Evolutionary conservation across 35 echinoderm and acorn worm species (phyloP).

Genomic region (Ptychodera flava): DNA sequence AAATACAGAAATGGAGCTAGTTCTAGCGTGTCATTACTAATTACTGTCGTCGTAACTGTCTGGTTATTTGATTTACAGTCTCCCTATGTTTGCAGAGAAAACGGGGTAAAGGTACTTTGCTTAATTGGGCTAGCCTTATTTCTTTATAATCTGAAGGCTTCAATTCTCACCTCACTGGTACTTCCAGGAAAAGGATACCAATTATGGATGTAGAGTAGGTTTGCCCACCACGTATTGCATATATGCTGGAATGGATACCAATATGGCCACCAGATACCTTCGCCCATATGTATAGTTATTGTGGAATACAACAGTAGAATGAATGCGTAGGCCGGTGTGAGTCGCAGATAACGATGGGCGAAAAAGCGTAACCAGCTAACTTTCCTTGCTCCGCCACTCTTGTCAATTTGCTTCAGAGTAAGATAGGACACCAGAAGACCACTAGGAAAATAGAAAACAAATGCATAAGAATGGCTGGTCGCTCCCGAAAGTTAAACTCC

Average conservation of each 20-base stretch:
- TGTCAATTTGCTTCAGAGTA: slow-evolving; percentile 32
- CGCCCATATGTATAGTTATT: background rate
- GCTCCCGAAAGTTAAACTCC: too few relatives aligned
- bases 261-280: background rate
- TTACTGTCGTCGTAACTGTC: too few relatives aligned
- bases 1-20: too few relatives aligned
- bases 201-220: slow-evolving; percentile 51
- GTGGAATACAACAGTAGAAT: background rate
- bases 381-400: slow-evolving; percentile 13
- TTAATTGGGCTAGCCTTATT: too few relatives aligned
- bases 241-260: background rate
- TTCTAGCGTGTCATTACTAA: too few relatives aligned
- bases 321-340: slow-evolving; percentile 31
- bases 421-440: slow-evolving; percentile 41
- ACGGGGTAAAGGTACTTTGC: too few relatives aligned
- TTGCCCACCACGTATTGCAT: slow-evolving; percentile 50
- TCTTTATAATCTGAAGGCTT: too few relatives aligned
- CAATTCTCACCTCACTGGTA: background rate
- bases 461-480: too few relatives aligned
- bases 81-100: too few relatives aligned
- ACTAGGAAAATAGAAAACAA: slow-evolving; percentile 13
- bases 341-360: slow-evolving; percentile 37
- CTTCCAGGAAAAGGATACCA: slow-evolving; percentile 21
- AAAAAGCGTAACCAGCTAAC: slow-evolving; percentile 35
- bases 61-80: too few relatives aligned